Conservation (phyloP, 1,140 invertebrate genomes). For the Uloborus diversus region DNA sequence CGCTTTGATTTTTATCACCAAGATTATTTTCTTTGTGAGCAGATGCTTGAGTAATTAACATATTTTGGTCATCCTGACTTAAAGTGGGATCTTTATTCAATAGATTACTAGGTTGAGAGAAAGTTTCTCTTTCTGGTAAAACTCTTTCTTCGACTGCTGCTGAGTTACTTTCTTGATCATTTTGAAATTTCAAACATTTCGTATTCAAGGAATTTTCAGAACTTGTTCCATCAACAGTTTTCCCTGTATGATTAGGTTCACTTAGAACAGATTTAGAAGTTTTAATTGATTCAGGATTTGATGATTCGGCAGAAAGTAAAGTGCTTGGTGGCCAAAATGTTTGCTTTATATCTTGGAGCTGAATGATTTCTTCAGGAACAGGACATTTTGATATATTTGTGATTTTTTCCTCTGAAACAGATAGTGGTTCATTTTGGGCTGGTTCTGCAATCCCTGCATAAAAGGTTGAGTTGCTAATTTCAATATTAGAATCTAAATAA, state of each 20-base stretch:
- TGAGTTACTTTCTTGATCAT: background rate
- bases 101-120: too few relatives aligned
- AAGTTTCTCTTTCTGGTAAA: background rate
- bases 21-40: background rate
- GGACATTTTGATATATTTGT: conserved; percentile 1
- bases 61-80: background rate
- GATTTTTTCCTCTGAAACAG: background rate
- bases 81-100: too few relatives aligned
- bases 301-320: background rate
- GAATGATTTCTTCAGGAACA: conserved; percentile 48
- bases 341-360: background rate
- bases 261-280: too few relatives aligned
- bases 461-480: conserved; percentile 14
- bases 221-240: too few relatives aligned
- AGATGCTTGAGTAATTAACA: background rate
- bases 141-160: background rate
- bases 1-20: too few relatives aligned
- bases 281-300: background rate
- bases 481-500: background rate
- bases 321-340: background rate
- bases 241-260: too few relatives aligned
- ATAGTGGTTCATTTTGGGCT: background rate
- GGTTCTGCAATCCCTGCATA: conserved; percentile 21
- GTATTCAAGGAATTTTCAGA: too few relatives aligned
- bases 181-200: background rate